Base-by-base conservation (phyloP, 2,797 vertebrate species). In the Parauchenoglanis ngamensis region DNA sequence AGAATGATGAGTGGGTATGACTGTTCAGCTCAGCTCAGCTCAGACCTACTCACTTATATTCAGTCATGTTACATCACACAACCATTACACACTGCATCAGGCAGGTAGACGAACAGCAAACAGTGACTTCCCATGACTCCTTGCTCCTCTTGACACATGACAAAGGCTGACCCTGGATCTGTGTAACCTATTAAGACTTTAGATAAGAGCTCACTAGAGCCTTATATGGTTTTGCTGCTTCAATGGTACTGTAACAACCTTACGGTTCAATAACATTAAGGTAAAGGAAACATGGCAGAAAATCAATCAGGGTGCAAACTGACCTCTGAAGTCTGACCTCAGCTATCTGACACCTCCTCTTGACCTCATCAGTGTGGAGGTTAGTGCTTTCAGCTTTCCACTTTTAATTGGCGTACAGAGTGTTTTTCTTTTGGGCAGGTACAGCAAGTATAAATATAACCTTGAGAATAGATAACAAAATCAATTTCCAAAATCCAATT, bases 391-490 rank as follows among this genome's bases (percentile, higher is more conserved):
- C 59, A 87, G 52, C 83, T 54, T 82, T 83, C 49, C 28, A 35
- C 46, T 79, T 49, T 70, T 49, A 63, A 70, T 81, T 85, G 85
- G 67, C 65, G 25, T 83, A 84, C 21, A 73, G 49, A 28, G 75
- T 19, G 54, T 73, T 80, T 86, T 86, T 84, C 77, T 31, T 49
- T 77, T 85, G 40, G 46, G 23, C 11, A 73, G 19, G 23, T 52
- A 56, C 54, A 35, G 13, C 35, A 28, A 68, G 79, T 61, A 90
- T 72, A 5, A 88, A 84, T 85, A 85, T 82, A 84, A 86, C 86
- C 85, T 90, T 88, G 84, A 89, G 79, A 70, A 88, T 23, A 84
- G 75, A 81, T 87, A 87, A 90, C 81, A 56, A 73, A 88, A 90
- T 90, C 84, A 89, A 84, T 72, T 68, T n/a, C 59, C 25, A 7